A percentile compares a stretch with the other conserved stretches of the same genome.
These are phyloP conservation scores for Pheosia tremula DNA, from an alignment of 2,888 invertebrate genomes.

Conservation along the genomic window DNA sequence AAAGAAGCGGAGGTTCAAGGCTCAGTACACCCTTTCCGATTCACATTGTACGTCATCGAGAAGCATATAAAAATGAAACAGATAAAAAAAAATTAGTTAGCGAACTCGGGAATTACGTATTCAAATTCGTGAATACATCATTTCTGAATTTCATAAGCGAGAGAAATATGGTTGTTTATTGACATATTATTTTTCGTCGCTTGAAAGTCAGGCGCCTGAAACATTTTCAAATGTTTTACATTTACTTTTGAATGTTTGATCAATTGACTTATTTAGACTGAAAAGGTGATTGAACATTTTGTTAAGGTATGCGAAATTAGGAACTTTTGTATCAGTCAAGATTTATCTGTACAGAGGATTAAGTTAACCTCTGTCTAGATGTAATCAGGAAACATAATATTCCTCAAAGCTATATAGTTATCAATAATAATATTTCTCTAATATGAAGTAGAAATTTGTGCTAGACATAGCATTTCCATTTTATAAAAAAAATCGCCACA, in stretches of 20 bases:
- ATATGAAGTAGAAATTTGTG: too few species aligned
- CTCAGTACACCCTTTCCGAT: background rate
- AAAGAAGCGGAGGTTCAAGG: too few species aligned
- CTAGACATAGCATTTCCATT: too few species aligned
- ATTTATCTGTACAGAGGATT: too few species aligned
- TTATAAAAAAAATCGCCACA: too few species aligned
- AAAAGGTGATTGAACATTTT: too few species aligned
- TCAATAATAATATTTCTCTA: too few species aligned
- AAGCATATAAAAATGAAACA: background rate
- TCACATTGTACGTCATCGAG: background rate
- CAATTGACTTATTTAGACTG: background rate
- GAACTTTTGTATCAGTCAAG: too few species aligned
- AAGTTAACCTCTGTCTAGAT: too few species aligned
- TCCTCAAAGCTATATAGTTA: too few species aligned
- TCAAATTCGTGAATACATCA: background rate
- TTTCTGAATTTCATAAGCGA: constrained; percentile 60
- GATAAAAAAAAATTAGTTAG: background rate
- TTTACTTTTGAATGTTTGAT: background rate
- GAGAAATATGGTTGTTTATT: constrained; percentile 44
- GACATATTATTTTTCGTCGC: constrained; percentile 32
- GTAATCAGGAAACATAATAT: too few species aligned
- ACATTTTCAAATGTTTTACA: constrained; percentile 8
- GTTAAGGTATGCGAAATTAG: too few species aligned
- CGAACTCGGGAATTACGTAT: background rate
- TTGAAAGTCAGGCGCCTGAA: constrained; percentile 14